Percentiles rank a stretch among this genome's conserved stretches.
Conservation (phyloP, 92 coral and sea anemone species). For the Epizoanthus fatuus region DNA sequence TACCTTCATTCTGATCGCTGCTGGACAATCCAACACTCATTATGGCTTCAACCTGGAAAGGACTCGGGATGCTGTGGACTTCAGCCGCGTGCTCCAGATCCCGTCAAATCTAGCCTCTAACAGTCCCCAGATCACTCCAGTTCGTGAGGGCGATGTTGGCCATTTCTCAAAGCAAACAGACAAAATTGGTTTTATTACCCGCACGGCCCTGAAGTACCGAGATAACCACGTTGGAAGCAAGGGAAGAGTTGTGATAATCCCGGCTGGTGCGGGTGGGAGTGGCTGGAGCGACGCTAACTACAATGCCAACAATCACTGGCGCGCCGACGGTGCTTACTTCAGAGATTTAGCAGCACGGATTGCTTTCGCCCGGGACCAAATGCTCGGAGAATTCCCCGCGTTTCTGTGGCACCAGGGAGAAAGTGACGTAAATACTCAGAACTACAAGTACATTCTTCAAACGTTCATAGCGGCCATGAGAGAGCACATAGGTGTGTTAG, state of each 20-base stretch:
- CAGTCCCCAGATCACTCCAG: neutral
- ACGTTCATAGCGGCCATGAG: conserved; percentile 7
- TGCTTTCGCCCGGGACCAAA: conserved; percentile 4
- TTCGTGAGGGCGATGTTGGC: neutral
- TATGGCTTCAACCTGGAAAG: conserved; percentile 11
- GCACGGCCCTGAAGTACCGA: conserved; percentile 18
- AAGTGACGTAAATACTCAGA: neutral
- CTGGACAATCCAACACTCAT: conserved; percentile 12
- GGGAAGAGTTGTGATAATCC: conserved; percentile 12
- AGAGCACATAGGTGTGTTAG: neutral
- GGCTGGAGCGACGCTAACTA: neutral
- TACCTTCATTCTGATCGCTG: neutral
- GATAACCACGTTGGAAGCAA: conserved; percentile 9
- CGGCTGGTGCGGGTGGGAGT: neutral
- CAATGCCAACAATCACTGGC: conserved; percentile 16
- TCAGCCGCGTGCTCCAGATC: neutral
- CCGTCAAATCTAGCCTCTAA: neutral
- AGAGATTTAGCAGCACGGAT: conserved; percentile 3
- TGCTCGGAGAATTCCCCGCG: conserved; percentile 26
- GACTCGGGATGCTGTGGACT: neutral
- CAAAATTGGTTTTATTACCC: conserved; percentile 10
- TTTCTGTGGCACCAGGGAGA: conserved; percentile 30
- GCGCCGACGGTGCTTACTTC: conserved; percentile 11
- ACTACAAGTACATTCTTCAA: conserved; percentile 16
- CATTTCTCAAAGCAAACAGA: neutral